These are phyloP conservation scores for Seriola quinqueradiata DNA, from an alignment of 2,113 vertebrate species.

Conservation along the genomic window DNA sequence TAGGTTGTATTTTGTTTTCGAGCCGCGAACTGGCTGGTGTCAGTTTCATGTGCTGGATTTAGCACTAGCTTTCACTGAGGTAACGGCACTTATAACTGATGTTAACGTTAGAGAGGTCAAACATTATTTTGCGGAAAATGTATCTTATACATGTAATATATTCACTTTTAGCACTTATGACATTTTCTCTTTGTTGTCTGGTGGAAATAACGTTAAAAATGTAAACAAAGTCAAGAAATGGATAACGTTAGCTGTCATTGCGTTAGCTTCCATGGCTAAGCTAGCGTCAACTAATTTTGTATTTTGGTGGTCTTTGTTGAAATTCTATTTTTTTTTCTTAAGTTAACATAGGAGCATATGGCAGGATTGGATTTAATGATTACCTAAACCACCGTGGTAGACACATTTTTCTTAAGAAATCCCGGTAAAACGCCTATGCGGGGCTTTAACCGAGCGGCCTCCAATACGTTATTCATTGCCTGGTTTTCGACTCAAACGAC, in stretches of 20 bases:
- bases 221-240: neutral
- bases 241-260: conserved; percentile 16
- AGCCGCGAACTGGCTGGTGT: conserved; percentile 23
- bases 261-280: conserved; percentile 17
- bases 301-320: neutral
- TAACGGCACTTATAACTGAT: neutral
- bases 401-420: neutral
- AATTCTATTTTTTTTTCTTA: accelerated
- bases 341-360: accelerated
- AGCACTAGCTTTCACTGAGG: conserved; percentile 46
- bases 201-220: neutral
- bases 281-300: neutral
- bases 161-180: accelerated
- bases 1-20: conserved; percentile 32
- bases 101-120: conserved; percentile 11
- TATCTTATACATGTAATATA: too few relatives aligned
- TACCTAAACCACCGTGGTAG: neutral
- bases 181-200: neutral
- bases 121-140: neutral
- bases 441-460: conserved; percentile 49
- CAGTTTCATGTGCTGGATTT: conserved; percentile 38
- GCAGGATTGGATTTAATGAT: neutral
- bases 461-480: neutral
- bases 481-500: neutral
- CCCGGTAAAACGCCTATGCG: conserved; percentile 45